These are phyloP conservation scores for Dasyprocta punctata DNA, from an alignment of 2,113 vertebrate species.

Conservation along the genomic window DNA sequence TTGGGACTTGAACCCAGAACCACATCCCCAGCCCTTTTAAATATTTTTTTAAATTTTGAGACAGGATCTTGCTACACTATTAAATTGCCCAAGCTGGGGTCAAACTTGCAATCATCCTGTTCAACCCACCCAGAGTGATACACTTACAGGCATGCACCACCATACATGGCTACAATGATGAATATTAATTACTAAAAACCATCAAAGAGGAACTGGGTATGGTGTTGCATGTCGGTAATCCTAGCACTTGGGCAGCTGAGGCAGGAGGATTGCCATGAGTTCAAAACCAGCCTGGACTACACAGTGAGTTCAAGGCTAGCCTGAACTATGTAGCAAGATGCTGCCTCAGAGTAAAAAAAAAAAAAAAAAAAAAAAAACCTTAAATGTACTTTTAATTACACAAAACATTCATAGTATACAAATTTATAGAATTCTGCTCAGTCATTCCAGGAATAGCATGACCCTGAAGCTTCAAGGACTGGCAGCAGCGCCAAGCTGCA, in stretches of 20 bases:
- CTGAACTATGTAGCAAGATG: no score
- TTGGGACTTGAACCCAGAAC: no score
- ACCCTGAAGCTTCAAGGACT: slow-evolving; percentile 98
- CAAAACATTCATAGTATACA: no score
- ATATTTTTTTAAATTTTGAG: neutral
- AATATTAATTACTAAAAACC: no score
- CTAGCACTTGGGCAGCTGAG: neutral
- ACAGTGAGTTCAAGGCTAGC: no score
- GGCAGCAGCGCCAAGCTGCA: slow-evolving; percentile 96
- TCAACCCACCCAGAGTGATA: neutral
- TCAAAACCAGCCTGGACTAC: neutral
- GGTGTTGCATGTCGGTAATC: neutral
- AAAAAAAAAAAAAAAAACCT: no score
- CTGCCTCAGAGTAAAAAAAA: no score
- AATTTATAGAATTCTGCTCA: no score
- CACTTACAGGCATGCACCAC: neutral
- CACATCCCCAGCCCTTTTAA: no score
- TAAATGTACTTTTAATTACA: no score
- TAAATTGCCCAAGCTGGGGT: neutral
- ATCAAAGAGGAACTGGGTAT: neutral
- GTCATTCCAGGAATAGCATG: slow-evolving; percentile 93
- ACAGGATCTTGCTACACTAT: neutral
- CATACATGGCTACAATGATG: neutral
- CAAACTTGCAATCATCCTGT: neutral
- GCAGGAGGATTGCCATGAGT: neutral